Evolutionary conservation across 2,113 vertebrate genomes (phyloP), one percentile per base, ranked within the genome.

Genomic region (Athene cunicularia): DNA sequence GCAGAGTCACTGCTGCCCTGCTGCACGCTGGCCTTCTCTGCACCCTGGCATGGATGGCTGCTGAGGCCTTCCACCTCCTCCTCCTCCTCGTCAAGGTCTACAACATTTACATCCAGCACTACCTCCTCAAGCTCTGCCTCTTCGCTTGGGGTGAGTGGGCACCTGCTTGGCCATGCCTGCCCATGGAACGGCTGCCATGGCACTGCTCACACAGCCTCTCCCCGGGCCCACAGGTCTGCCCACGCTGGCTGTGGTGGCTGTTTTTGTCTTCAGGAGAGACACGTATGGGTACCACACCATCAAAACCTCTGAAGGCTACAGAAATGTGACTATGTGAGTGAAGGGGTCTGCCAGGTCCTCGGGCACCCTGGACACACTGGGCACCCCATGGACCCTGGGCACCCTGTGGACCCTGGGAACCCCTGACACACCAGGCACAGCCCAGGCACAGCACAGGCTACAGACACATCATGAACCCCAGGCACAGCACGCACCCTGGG

Each of bases 111-210:
- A 33, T 83, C 39, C 77, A 28, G 63, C 71, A 37, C 27, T 87
- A 82, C 88, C 64, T 91, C 35, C 72, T 94, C 39, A 87, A 91
- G 83, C 83, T 94, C 64, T 83, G 59, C 47, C n/a, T 90, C 59
- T 87, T 66, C 1, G 33, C 60, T 7, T 93, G 86, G 91, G 86
- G 92, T 93, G 67, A 93, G 86, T 39, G 28, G 41, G 24, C 28
- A 32, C 13, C 30, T 0, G 56, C 41, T 41, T 13, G 23, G 17
- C 14, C 6, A 1, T 6, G 9, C 41, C 71, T 66, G 76, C 59
- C 28, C 2, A 1, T 0, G 2, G 45, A 53, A 18, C 0, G 2
- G 79, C 53, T 39, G 37, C 39, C 39, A 60, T 0, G 2, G 49
- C 62, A 23, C 2, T 1, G 27, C 27, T 19, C 79, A 47, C 64